These are phyloP conservation scores for Gasteruption jaculator DNA, from an alignment of 2,888 invertebrate genomes.

Conservation along the genomic window DNA sequence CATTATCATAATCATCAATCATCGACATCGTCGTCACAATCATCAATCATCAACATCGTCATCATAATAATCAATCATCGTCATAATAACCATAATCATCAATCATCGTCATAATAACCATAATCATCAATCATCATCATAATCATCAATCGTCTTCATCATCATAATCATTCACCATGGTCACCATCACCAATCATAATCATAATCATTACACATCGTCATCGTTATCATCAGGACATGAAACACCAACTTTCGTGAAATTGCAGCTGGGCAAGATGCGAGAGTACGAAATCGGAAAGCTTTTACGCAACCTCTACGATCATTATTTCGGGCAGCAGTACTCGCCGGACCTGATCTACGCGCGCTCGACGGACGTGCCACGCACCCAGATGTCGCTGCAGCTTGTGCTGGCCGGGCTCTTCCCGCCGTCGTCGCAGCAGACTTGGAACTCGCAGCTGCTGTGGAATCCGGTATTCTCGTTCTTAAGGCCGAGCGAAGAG, in stretches of 20 bases:
- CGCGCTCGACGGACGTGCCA: conserved; percentile 53
- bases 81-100: too few species aligned
- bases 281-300: conserved; percentile 43
- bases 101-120: too few species aligned
- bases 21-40: too few species aligned
- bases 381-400: conserved; percentile 58
- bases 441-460: conserved; percentile 48
- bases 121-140: too few species aligned
- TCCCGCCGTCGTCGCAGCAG: conserved; percentile 48
- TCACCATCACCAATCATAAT: too few species aligned
- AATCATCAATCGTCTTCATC: too few species aligned
- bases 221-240: too few species aligned
- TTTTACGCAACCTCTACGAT: conserved; percentile 40
- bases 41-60: too few species aligned
- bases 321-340: conserved; percentile 40
- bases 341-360: conserved; percentile 38
- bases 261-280: conserved; percentile 40
- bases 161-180: too few species aligned
- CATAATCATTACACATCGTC: too few species aligned
- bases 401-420: conserved; percentile 55
- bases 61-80: too few species aligned
- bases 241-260: conserved; percentile 12
- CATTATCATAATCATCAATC: too few species aligned
- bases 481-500: conserved; percentile 47
- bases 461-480: conserved; percentile 58